phyloP scores from a whole-genome alignment of 2,113 vertebrate species.

The Anolis carolinensis region DNA sequence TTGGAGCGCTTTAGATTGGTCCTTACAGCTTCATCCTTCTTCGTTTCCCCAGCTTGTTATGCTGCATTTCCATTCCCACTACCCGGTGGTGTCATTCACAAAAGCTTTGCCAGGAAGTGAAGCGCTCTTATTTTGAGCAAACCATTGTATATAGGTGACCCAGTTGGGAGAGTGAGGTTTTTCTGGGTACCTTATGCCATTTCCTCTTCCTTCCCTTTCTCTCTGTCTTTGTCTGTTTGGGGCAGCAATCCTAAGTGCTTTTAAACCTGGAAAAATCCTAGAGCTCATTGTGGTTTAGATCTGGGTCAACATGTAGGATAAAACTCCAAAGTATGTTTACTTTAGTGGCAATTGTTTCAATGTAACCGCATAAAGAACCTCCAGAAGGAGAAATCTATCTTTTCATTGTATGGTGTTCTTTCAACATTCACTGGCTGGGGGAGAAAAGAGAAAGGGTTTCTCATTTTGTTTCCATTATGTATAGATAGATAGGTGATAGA shows the following conservation, averaged over 20 bases:
- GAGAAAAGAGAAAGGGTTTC: conserved; percentile 16
- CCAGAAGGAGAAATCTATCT: background rate
- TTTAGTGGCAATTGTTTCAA: no score
- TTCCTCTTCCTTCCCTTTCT: background rate
- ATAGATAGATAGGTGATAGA: no score
- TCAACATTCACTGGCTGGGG: background rate
- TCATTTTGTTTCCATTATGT: background rate
- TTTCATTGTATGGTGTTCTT: background rate
- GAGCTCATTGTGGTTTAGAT: background rate
- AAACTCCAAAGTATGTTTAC: background rate
- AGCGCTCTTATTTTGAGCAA: conserved; percentile 57
- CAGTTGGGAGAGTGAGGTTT: conserved; percentile 56
- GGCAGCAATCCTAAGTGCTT: background rate
- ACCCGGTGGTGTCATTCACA: conserved; percentile 76
- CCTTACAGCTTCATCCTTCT: conserved; percentile 76
- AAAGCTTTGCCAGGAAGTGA: conserved; percentile 70
- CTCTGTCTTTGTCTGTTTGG: background rate
- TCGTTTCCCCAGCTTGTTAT: conserved; percentile 75
- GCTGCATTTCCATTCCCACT: conserved; percentile 82
- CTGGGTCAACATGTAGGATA: background rate
- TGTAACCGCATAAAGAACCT: no score
- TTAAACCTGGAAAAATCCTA: background rate
- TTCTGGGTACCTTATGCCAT: no score
- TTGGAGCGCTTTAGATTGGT: conserved; percentile 55
- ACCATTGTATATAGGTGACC: conserved; percentile 71